phyloP scores from a whole-genome alignment of 2,113 vertebrate species.

The Hemiscyllium ocellatum region DNA sequence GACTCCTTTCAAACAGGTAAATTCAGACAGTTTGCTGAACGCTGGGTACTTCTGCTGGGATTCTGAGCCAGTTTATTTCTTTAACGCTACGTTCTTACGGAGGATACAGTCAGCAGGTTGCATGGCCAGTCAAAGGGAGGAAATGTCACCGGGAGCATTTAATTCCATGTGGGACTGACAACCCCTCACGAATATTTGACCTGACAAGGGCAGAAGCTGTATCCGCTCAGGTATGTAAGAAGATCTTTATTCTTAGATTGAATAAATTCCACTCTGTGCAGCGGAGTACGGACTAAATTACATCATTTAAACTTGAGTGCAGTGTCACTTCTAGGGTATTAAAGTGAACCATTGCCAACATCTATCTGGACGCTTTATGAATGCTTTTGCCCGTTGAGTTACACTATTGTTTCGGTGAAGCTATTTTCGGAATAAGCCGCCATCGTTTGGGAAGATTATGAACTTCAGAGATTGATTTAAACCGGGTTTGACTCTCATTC shows the following conservation, averaged over 20 bases:
- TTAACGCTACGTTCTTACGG: not conserved
- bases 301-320: not conserved
- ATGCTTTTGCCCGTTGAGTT: not conserved
- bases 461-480: not conserved
- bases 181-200: not conserved
- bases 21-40: not conserved
- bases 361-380: not conserved
- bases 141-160: too few relatives aligned
- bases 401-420: not conserved
- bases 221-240: not conserved
- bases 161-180: not conserved
- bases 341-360: not conserved
- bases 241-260: not conserved
- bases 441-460: not conserved
- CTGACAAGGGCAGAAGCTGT: not conserved
- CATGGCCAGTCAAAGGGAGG: not conserved
- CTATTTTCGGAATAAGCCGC: not conserved
- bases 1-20: not conserved
- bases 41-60: not conserved
- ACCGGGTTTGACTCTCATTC: not conserved
- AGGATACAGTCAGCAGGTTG: not conserved
- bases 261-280: not conserved
- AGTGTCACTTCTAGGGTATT: not conserved
- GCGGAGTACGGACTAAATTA: not conserved
- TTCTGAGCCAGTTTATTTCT: not conserved